Base-by-base conservation (phyloP, 2,888 invertebrate species). In the Neoitamus cyanurus region DNA sequence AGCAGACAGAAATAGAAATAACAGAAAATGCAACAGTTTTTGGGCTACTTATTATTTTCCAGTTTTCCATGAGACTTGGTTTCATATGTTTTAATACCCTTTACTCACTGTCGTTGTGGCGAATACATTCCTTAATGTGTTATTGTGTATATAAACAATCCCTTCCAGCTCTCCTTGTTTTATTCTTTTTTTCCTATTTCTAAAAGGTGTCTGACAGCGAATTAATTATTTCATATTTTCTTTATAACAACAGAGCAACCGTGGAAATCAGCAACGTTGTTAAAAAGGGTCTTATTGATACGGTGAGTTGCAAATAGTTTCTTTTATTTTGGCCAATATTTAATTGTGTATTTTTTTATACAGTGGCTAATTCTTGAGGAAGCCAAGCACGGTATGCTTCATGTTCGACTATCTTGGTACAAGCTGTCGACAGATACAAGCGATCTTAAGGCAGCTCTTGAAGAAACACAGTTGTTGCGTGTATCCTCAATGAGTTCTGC, bases 331-430 rank as follows among this genome's bases (percentile, higher is more conserved):
- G n/a, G 4, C n/a, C 13, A 42, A n/a, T n/a, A 42, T 78, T 36
- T 36, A 75, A 72, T 83, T 46, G 82, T 20, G 5, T 68, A 77
- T 15, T 42, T 77, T 37, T 3, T 46, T 36, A n/a, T 91, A 48
- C 91, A 98, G 97, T 99, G 99, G 98, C 93, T 98, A 87, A 96
- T 97, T 0, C 92, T 99, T 87, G 98, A 99, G 91, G 96, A 97
- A 91, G 98, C 98, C 7, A 98, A 98, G 90, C 97, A 97, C 89
- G 99, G 99, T 5, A 95, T 97, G 92, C 93, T 99, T 0, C 97
- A 98, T 89, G 91, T 99, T 83, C 95, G 97, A 80, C 92, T 98
- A 82, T 95, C 95, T 5, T 99, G 99, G 99, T 94, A 98, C 87
- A 94, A 95, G 84, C 92, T 99, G 83, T 94, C 95, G 80, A 92